Percentiles rank a stretch among this genome's conserved stretches.
Conservation (phyloP, 2,888 invertebrate species). For the Callinectes sapidus region DNA sequence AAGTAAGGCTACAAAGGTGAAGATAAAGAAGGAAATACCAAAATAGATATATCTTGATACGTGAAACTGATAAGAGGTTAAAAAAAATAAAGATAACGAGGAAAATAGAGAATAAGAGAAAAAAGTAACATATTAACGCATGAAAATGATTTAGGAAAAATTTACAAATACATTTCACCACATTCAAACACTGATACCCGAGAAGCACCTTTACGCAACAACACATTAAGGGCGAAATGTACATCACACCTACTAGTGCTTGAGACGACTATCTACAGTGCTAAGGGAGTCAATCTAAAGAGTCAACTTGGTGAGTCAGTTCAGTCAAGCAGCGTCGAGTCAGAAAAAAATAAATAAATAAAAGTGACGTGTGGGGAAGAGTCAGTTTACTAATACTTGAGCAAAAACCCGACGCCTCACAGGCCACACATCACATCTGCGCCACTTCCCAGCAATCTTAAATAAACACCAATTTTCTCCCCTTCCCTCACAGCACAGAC, state of each 20-base stretch:
- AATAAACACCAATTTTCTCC: conserved; percentile 5
- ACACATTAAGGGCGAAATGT: not conserved
- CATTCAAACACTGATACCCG: not conserved
- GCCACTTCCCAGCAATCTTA: not conserved
- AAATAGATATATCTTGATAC: too few relatives aligned
- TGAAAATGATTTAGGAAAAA: not conserved
- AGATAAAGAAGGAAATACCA: not conserved
- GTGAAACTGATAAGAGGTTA: too few relatives aligned
- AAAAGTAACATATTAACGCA: not conserved
- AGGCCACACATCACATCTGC: not conserved
- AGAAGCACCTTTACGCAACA: not conserved
- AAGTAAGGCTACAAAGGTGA: not conserved
- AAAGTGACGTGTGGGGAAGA: not conserved
- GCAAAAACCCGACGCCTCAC: not conserved
- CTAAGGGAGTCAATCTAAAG: not conserved
- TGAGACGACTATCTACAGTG: not conserved
- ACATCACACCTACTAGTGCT: not conserved
- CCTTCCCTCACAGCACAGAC: conserved; percentile 12
- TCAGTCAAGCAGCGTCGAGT: not conserved
- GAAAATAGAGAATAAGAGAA: too few relatives aligned
- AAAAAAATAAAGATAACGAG: too few relatives aligned
- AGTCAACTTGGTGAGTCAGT: not conserved
- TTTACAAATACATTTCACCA: not conserved
- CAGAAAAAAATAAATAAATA: not conserved
- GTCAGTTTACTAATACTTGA: not conserved